A percentile compares a stretch with the other conserved stretches of the same genome.
Conservation (phyloP, 2,797 vertebrate genomes). For the Rhyacichthys aspro region DNA sequence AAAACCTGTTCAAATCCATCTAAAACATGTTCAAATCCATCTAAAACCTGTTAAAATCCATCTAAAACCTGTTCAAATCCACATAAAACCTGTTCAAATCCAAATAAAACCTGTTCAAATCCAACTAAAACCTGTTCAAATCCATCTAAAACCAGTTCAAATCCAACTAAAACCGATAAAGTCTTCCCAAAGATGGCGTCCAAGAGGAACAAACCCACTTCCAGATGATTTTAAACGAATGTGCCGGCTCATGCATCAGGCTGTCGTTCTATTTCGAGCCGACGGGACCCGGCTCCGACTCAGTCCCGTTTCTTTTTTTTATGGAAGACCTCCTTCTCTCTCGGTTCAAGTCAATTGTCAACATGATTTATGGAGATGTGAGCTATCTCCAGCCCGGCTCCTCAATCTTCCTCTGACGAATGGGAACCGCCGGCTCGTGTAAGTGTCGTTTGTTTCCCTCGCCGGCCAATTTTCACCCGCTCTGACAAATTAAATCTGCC, state of each 20-base stretch:
- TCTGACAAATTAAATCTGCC: constrained; percentile 73
- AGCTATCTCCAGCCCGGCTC: constrained; percentile 66
- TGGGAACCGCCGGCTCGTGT: constrained; percentile 57
- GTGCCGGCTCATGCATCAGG: constrained; percentile 53
- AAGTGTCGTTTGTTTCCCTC: constrained; percentile 67
- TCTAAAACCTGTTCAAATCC: too few relatives aligned
- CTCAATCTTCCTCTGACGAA: constrained; percentile 71
- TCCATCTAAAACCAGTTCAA: too few relatives aligned
- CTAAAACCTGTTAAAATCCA: too few relatives aligned
- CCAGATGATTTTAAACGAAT: constrained; percentile 37
- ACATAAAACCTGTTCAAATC: too few relatives aligned
- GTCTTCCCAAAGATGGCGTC: background rate
- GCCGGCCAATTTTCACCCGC: constrained; percentile 59
- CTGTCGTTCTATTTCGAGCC: constrained; percentile 60
- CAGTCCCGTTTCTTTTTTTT: constrained; percentile 47
- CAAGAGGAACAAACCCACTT: constrained; percentile 14
- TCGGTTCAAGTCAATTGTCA: constrained; percentile 72
- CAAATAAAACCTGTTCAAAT: too few relatives aligned
- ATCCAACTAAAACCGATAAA: background rate
- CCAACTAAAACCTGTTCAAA: too few relatives aligned
- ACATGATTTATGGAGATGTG: constrained; percentile 77
- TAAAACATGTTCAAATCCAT: too few relatives aligned
- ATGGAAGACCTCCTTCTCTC: constrained; percentile 63
- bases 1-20: too few relatives aligned
- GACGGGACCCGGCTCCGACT: constrained; percentile 36